Evolutionary conservation across 1,140 invertebrate species (phyloP).

Genomic region (Drosophila eugracilis): DNA sequence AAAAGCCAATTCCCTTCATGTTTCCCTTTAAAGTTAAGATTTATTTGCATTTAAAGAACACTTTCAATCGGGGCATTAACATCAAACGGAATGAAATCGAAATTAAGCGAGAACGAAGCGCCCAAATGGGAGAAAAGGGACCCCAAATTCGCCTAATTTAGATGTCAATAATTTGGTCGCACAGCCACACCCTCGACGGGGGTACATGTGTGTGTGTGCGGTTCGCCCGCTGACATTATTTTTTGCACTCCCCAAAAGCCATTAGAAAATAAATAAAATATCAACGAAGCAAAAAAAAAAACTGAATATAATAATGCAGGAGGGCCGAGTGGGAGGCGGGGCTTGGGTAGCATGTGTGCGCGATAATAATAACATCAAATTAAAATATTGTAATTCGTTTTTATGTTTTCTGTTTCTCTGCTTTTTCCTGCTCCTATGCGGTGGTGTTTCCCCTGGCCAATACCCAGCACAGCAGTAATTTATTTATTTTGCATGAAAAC

Average conservation of each 20-base stretch:
- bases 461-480: constrained; percentile 1
- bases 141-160: constrained; percentile 60
- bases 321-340: too few species aligned
- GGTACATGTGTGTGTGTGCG: constrained; percentile 16
- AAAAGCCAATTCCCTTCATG: constrained; percentile 7
- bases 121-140: not conserved
- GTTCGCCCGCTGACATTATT: constrained; percentile 4
- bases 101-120: constrained; percentile 14
- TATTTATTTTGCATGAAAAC: not conserved
- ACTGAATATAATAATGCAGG: constrained; percentile 14
- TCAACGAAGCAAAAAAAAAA: constrained; percentile 2
- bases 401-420: constrained; percentile 27
- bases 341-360: constrained; percentile 22
- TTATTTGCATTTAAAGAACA: constrained; percentile 31
- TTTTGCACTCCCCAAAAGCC: constrained; percentile 8
- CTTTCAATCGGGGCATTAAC: constrained; percentile 3
- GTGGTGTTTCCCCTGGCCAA: not conserved
- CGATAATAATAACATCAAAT: constrained; percentile 63
- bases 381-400: constrained; percentile 64
- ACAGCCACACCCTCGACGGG: constrained; percentile 25
- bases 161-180: constrained; percentile 76
- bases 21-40: constrained; percentile 16
- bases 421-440: not conserved
- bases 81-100: constrained; percentile 41
- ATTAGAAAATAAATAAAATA: constrained; percentile 51